phyloP scores from a whole-genome alignment of 2,888 invertebrate genomes.

The Steinernema hermaphroditum region DNA sequence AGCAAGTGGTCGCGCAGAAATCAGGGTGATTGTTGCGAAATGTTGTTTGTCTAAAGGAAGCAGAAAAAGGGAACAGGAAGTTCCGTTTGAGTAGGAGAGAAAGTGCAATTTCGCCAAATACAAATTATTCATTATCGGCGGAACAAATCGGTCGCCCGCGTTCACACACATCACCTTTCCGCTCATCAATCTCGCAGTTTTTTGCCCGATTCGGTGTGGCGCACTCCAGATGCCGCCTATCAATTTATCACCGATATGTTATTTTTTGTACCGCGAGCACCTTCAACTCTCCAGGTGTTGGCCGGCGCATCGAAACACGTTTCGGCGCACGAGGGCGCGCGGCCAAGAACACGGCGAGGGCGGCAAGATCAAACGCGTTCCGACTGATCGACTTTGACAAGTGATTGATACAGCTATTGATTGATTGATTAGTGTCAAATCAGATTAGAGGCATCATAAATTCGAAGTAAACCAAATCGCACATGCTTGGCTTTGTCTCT shows the following conservation, averaged over 20 bases:
- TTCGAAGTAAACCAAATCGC: slow-evolving; percentile 28
- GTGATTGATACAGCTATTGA: slow-evolving; percentile 31
- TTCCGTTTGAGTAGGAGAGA: background rate
- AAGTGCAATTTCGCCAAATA: slow-evolving; percentile 28
- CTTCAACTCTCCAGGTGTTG: slow-evolving; percentile 29
- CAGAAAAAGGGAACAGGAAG: background rate
- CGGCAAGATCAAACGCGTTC: slow-evolving; percentile 30
- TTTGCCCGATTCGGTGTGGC: slow-evolving; percentile 28
- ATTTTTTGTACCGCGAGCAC: slow-evolving; percentile 25
- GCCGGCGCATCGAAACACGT: slow-evolving; percentile 23
- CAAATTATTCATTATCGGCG: slow-evolving; percentile 30
- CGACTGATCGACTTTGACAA: slow-evolving; percentile 30
- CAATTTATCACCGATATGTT: slow-evolving; percentile 31
- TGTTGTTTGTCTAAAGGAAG: slow-evolving; percentile 19
- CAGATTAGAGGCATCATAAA: slow-evolving; percentile 30
- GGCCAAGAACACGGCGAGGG: slow-evolving; percentile 25
- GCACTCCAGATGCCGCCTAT: slow-evolving; percentile 29
- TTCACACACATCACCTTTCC: slow-evolving; percentile 27
- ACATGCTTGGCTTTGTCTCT: slow-evolving; percentile 28
- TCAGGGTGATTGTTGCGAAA: slow-evolving; percentile 26
- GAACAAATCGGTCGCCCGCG: slow-evolving; percentile 8
- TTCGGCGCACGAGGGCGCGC: slow-evolving; percentile 24
- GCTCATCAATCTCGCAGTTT: slow-evolving; percentile 30
- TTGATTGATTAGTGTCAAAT: slow-evolving; percentile 31
- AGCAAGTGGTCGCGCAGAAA: no score